Evolutionary conservation across 1,140 invertebrate species (phyloP), one percentile per base, ranked within the genome.

Genomic region (Drosophila azteca): DNA sequence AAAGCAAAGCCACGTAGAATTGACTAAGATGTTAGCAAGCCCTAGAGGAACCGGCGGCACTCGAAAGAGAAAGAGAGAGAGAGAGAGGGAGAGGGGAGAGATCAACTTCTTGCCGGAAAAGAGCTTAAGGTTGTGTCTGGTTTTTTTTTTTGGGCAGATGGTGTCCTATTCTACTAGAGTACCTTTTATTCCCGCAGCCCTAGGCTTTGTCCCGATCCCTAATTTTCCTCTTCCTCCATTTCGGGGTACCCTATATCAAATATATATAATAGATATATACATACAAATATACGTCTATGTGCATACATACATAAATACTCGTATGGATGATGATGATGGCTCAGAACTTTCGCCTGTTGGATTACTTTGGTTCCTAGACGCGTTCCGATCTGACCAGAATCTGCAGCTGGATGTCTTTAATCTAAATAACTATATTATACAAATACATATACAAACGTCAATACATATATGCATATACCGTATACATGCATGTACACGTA

Each of bases 1-100:
- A 61, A 75, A 45, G 57, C 53, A 71, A 62, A 58, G 57, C 55
- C 57, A 70, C 31, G 58, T 54, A 62, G 52, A 65, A 69, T 79
- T 73, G 59, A 67, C 46, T 77, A 67, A 55, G 50, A 46, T 53
- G 66, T 63, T 63, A 55, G 50, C 41, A 6, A 52, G 15, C 24
- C 59, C 31, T n/a, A 29, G 35, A 41, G 17, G 29, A 15, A n/a
- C 35, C 29, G 22, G 29, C 44, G 49, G 24, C 17, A 58, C 17
- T 43, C 24, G 24, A 11, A 9, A 9, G 9, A 11, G 9, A 35
- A 0, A 11, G 29, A 35, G 29, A 49, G 35, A 20, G 26, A 44
- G 22, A 29, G 29, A 49, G 35, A 20, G 26, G 39, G 22, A 29
- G n/a, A n/a, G n/a, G 29, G 53, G 35, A 20, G 26, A 44, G 22